Base-by-base conservation (phyloP, 2,888 invertebrate genomes). In the Lasioglossum marginatum region DNA sequence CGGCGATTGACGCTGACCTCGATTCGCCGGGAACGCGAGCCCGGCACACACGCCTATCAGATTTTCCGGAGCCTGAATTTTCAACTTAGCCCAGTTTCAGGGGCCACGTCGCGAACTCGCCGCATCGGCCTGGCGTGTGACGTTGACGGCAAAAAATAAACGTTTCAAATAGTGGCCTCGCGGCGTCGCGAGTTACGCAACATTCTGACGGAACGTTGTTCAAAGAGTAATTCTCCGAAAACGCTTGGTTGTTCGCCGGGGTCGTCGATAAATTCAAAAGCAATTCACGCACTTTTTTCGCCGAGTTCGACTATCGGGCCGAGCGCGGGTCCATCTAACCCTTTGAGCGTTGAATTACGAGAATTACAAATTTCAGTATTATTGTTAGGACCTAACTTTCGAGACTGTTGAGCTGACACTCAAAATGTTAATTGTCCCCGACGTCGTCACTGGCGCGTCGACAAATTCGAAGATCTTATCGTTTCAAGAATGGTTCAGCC, bases 101-200 rank as follows among this genome's bases (percentile, higher is more conserved):
- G 60, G 27, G 16, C 60, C 52, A n/a, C 52, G 52, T 52, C 60
- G 60, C 14, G 2, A 63, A 31, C 27, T n/a, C 14, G 60, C 60
- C 27, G 31, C 60, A 16, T 60, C 60, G 52, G 52, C 48, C 23
- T 48, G 27, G 27, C 27, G 60, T 16, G 31, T 16, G 60, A 63
- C 60, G 60, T 31, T 31, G 60, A 63, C 27, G 60, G 60, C 14
- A 63, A 63, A 60, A 63, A 63, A 63, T 63, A 27, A 63, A 63
- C 60, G 60, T 63, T 63, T n/a, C 16, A 63, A 63, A 63, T 12
- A 16, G 16, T 63, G 27, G 31, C 16, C 60, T 63, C 27, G 60
- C 60, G 27, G 16, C 60, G 27, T 2, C 3, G 3, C 52, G 23
- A 52, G 52, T 52, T 52, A 23, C 52, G 52, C 52, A 52, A 52